phyloP scores from a whole-genome alignment of 2,888 invertebrate species.

The Linyphia triangularis region DNA sequence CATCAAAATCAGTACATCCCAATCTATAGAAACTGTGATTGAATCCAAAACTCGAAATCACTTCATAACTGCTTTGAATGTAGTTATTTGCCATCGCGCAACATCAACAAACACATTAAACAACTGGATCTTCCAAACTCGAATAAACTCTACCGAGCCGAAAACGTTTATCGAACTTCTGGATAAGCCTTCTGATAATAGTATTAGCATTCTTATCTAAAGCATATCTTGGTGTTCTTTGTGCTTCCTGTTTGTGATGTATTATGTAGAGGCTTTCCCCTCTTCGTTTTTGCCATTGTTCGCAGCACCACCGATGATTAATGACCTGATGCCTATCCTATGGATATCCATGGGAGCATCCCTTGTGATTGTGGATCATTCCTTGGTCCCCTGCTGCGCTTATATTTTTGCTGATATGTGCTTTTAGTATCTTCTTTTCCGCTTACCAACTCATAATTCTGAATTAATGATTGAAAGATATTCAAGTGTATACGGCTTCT shows the following conservation, averaged over 20 bases:
- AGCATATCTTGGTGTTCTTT: constrained; percentile 19
- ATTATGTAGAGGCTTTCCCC: background rate
- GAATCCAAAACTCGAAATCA: too few species aligned
- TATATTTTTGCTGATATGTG: background rate
- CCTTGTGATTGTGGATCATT: background rate
- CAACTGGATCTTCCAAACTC: too few species aligned
- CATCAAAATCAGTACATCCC: too few species aligned
- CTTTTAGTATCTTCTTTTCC: background rate
- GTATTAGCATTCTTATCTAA: constrained; percentile 22
- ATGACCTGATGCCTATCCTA: constrained; percentile 35
- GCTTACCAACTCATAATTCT: too few species aligned
- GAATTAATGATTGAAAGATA: too few species aligned
- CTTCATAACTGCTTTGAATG: too few species aligned
- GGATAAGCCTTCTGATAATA: constrained; percentile 26
- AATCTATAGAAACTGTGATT: too few species aligned
- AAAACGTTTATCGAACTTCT: background rate
- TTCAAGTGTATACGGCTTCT: too few species aligned
- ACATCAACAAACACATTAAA: too few species aligned
- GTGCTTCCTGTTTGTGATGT: constrained; percentile 39
- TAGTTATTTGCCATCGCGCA: too few species aligned
- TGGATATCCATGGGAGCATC: background rate
- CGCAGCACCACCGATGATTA: constrained; percentile 36
- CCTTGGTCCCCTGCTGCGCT: background rate
- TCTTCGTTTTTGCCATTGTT: constrained; percentile 39
- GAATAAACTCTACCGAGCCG: too few species aligned